Evolutionary conservation across 2,797 vertebrate genomes (phyloP).

Genomic region (Ctenopoma multispine): DNA sequence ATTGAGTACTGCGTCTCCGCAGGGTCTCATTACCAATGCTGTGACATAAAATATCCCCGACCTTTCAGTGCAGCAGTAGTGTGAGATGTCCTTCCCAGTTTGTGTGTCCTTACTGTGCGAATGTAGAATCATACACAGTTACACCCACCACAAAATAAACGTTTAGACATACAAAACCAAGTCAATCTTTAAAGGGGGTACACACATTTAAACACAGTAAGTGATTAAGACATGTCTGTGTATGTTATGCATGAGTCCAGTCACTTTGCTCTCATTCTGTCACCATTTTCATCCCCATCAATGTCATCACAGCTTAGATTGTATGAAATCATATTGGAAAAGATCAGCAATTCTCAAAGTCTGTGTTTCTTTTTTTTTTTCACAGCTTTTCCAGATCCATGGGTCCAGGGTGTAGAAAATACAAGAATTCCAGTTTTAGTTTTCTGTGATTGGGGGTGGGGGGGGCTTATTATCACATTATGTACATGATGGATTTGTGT

Average conservation of each 20-base stretch:
- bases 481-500: constrained; percentile 44
- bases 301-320: constrained; percentile 37
- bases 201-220: background rate
- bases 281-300: constrained; percentile 63
- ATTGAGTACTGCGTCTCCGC: constrained; percentile 26
- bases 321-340: background rate
- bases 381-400: constrained; percentile 87
- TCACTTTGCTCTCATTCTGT: constrained; percentile 60
- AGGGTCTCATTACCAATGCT: constrained; percentile 57
- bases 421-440: background rate
- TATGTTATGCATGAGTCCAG: constrained; percentile 12
- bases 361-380: constrained; percentile 42
- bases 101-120: constrained; percentile 35
- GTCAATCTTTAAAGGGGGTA: background rate
- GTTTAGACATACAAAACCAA: background rate
- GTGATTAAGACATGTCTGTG: constrained; percentile 13
- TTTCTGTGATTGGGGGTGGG: background rate
- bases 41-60: constrained; percentile 77
- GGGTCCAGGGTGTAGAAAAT: constrained; percentile 84
- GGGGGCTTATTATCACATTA: constrained; percentile 33
- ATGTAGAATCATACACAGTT: constrained; percentile 26
- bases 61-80: constrained; percentile 55
- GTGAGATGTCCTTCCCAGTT: constrained; percentile 51
- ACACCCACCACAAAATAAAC: constrained; percentile 13
- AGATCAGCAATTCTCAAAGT: constrained; percentile 16